Conservation (phyloP, 37 sponge, comb jelly and placozoan genomes). For the Diacarnus erythraeanus region DNA sequence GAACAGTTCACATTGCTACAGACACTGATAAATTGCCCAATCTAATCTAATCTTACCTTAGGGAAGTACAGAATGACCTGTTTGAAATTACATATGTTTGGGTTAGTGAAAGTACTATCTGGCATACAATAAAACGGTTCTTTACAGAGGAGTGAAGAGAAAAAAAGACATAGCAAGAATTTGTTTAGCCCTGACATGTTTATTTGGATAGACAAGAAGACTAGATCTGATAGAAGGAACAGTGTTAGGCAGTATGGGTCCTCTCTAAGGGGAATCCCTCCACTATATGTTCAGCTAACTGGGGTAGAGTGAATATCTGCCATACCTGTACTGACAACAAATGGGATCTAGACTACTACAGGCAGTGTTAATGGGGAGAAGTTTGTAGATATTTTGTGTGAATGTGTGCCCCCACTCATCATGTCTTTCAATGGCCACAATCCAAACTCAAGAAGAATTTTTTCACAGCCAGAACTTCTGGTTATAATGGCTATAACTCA, state of each 20-base stretch:
- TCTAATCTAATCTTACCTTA: too few species aligned
- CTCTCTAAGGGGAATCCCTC: constrained; percentile 9
- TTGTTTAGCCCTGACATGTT: constrained; percentile 11
- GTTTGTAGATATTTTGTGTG: constrained; percentile 18
- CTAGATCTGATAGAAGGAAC: constrained; percentile 18
- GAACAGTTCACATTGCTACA: too few species aligned
- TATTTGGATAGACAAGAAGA: constrained; percentile 25
- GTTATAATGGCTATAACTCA: too few species aligned
- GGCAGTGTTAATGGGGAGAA: constrained; percentile 14
- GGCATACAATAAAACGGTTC: too few species aligned
- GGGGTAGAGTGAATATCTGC: constrained; percentile 1
- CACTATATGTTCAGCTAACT: background rate
- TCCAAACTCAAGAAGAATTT: too few species aligned
- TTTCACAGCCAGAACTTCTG: too few species aligned
- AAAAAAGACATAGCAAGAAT: too few species aligned
- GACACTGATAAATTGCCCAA: too few species aligned
- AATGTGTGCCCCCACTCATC: constrained; percentile 1
- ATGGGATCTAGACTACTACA: constrained; percentile 8
- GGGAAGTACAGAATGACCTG: too few species aligned
- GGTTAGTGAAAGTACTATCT: too few species aligned
- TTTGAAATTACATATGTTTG: too few species aligned
- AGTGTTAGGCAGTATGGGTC: constrained; percentile 6
- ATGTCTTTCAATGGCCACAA: constrained; percentile 18
- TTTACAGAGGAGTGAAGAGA: constrained; percentile 9
- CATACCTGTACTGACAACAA: constrained; percentile 13